phyloP scores from a whole-genome alignment of 2,888 invertebrate genomes.

The Melieria omissa region DNA sequence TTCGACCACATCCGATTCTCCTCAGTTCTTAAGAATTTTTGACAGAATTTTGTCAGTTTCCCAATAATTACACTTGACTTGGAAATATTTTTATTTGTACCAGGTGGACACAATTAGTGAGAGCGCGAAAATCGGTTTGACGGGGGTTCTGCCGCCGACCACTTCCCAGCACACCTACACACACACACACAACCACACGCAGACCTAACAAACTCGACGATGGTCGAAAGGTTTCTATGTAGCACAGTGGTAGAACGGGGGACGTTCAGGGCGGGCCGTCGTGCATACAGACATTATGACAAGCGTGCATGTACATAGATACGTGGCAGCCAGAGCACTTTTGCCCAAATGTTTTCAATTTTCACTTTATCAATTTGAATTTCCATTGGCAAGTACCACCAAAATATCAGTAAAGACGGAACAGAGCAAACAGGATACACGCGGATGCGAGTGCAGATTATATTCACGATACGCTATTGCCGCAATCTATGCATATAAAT shows the following conservation, averaged over 20 bases:
- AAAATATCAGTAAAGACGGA: not conserved
- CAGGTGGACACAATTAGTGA: too few relatives aligned
- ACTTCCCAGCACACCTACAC: not conserved
- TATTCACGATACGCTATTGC: not conserved
- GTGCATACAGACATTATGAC: not conserved
- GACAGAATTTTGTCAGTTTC: too few relatives aligned
- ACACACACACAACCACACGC: not conserved
- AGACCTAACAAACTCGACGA: not conserved
- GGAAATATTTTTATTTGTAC: too few relatives aligned
- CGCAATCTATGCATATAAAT: conserved; percentile 1
- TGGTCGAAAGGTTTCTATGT: conserved; percentile 1
- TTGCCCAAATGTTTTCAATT: conserved; percentile 4
- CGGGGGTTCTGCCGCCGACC: not conserved
- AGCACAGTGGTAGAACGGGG: not conserved
- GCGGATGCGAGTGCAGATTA: not conserved
- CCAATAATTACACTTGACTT: too few relatives aligned
- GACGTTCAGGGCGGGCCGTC: not conserved
- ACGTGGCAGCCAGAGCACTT: not conserved
- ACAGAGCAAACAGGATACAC: not conserved
- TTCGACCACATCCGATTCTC: too few relatives aligned
- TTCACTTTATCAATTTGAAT: not conserved
- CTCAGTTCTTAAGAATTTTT: too few relatives aligned
- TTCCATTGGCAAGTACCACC: not conserved
- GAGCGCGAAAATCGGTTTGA: too few relatives aligned
- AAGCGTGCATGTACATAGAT: too few relatives aligned